Evolutionary conservation across 2,888 invertebrate genomes (phyloP).

Genomic region (Pheosia gnoma): DNA sequence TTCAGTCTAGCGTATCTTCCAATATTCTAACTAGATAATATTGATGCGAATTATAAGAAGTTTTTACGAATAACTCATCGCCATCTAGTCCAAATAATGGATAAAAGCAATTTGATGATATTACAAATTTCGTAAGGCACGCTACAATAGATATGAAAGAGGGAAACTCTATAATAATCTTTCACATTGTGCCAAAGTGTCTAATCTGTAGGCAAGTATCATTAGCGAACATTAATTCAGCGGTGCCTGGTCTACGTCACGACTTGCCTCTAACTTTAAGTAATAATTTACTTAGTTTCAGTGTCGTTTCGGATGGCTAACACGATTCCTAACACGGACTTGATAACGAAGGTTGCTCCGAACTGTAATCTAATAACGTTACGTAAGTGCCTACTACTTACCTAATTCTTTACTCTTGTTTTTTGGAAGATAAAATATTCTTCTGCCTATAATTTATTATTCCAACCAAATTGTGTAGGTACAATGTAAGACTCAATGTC

Average conservation of each 20-base stretch:
- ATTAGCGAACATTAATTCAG: neutral
- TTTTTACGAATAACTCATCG: too few relatives aligned
- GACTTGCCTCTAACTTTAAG: slow-evolving; percentile 8
- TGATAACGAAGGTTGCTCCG: slow-evolving; percentile 53
- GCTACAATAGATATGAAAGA: neutral
- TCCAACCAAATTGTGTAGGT: neutral
- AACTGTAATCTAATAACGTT: slow-evolving; percentile 50
- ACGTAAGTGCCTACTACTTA: slow-evolving; percentile 47
- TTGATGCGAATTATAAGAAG: too few relatives aligned
- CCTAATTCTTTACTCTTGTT: slow-evolving; percentile 30
- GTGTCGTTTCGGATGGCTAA: slow-evolving; percentile 49
- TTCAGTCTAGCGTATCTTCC: too few relatives aligned
- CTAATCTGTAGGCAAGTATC: neutral
- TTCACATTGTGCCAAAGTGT: neutral
- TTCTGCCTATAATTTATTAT: neutral
- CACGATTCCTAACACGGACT: slow-evolving; percentile 43
- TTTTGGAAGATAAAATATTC: neutral
- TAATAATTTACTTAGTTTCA: slow-evolving; percentile 48
- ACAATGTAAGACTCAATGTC: neutral
- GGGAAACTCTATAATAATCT: neutral
- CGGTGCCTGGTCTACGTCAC: neutral
- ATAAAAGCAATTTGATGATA: too few relatives aligned
- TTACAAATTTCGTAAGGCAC: too few relatives aligned
- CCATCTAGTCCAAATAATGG: too few relatives aligned
- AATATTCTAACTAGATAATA: too few relatives aligned